Percentiles rank a stretch among this genome's conserved stretches.
These are phyloP conservation scores for Odontamblyopus rebecca DNA, from an alignment of 2,797 vertebrate genomes.

Conservation along the genomic window DNA sequence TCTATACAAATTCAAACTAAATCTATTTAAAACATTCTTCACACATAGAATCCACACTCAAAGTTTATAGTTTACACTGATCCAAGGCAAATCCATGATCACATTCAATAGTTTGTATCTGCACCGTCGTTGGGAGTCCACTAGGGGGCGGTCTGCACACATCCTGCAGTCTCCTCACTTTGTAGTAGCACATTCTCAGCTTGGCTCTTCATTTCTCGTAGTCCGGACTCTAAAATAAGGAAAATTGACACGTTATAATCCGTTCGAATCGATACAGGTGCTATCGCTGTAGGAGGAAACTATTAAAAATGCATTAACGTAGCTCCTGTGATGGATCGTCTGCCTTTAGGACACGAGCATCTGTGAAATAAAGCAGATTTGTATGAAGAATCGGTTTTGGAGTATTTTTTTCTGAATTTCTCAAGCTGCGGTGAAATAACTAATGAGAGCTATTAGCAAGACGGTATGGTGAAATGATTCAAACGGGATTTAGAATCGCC, in stretches of 20 bases:
- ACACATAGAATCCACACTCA: not conserved
- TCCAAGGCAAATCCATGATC: conserved; percentile 33
- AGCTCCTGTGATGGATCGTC: not conserved
- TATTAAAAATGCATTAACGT: conserved; percentile 4
- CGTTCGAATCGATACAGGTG: not conserved
- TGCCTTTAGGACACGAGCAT: not conserved
- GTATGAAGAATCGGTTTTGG: not conserved
- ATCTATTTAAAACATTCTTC: not conserved
- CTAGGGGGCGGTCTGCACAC: conserved; percentile 63
- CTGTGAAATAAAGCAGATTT: not conserved
- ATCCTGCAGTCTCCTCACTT: conserved; percentile 35
- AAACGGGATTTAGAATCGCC: conserved; percentile 4
- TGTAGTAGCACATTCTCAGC: conserved; percentile 23
- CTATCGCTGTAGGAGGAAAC: not conserved
- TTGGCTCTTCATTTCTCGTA: conserved; percentile 16
- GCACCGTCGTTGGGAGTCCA: conserved; percentile 59
- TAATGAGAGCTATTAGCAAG: conserved; percentile 19
- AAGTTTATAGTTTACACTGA: not conserved
- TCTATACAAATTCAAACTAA: not conserved
- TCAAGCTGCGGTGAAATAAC: conserved; percentile 10
- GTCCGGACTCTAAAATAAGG: conserved; percentile 39
- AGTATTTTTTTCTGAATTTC: not conserved
- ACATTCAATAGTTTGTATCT: conserved; percentile 38
- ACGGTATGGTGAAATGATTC: not conserved
- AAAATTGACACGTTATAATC: conserved; percentile 10